Evolutionary conservation across 2,113 vertebrate genomes (phyloP), one percentile per base, ranked within the genome.

Genomic region (Misgurnus anguillicaudatus): DNA sequence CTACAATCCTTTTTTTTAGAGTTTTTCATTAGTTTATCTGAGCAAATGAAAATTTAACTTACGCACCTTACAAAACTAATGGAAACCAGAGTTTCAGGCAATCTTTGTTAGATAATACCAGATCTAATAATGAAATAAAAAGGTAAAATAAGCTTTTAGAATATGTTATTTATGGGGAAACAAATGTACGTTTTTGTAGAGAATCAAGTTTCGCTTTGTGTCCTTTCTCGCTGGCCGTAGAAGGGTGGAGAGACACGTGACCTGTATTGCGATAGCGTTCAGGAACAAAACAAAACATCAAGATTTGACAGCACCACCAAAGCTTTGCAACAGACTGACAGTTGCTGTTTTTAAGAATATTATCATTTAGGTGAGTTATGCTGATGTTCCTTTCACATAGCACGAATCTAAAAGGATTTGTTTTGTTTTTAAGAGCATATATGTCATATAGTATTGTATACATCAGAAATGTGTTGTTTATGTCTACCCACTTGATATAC

Each of bases 201-300:
- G 24, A 31, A n/a, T 55, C 7, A 0, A 8, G 10, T 2, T 72
- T 80, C 67, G 16, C 14, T 9, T 14, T 39, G 86, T 89, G 87
- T 39, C 48, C 73, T 65, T 36, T 60, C 31, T 77, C 67, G 47
- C 47, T 6, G 41, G 51, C 91, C 90, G 86, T 94, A 83, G 48
- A 82, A 82, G 83, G 87, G 87, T 85, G 87, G 88, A 83, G 69
- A 31, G 73, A 83, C 91, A 92, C 85, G 88, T 93, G 90, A 83
- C 24, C 1, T 0, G 57, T 58, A 84, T 87, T 77, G 80, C 16
- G 81, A 78, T 83, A 83, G 61, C 84, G 83, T 90, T 89, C 82
- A 85, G 85, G 83, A 90, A 86, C 66, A 77, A 87, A 83, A 78
- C 73, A 91, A 91, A 90, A 88, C 78, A 57, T 67, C 77, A 86